Evolutionary conservation across 2,797 vertebrate genomes (phyloP).

Genomic region (Peromyscus eremicus): DNA sequence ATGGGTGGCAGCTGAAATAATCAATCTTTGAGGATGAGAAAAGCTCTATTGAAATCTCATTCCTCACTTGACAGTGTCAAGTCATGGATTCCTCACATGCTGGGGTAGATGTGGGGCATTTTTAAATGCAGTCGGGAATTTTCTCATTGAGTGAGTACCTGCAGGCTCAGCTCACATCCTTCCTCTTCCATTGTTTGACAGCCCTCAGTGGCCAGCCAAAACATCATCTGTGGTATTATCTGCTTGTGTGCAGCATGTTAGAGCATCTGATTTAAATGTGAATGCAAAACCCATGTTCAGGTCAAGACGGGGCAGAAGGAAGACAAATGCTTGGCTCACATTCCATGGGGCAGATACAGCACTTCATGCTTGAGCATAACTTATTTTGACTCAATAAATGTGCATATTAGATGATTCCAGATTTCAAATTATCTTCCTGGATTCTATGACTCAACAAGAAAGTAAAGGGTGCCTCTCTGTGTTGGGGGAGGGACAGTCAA

Average conservation of each 20-base stretch:
- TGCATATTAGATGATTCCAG: neutral
- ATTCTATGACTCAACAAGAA: neutral
- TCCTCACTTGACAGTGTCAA: neutral
- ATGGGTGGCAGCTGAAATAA: neutral
- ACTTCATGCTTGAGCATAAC: fast-evolving
- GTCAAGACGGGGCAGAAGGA: neutral
- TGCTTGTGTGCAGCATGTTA: no score
- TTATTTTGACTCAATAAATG: neutral
- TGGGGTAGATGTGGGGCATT: neutral
- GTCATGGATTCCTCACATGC: neutral
- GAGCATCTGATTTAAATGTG: neutral
- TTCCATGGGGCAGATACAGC: neutral
- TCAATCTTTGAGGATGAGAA: neutral
- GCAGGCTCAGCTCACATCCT: neutral
- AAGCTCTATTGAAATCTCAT: neutral
- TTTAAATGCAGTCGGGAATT: neutral
- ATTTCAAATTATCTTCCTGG: neutral
- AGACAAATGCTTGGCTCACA: neutral
- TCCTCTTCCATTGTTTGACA: neutral
- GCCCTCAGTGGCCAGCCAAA: neutral
- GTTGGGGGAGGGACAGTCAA: neutral
- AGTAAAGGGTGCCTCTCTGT: neutral
- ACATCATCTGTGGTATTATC: neutral
- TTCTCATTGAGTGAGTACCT: neutral
- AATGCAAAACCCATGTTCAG: neutral